Conservation (phyloP, 2,888 invertebrate species). For the Molorchus minor region DNA sequence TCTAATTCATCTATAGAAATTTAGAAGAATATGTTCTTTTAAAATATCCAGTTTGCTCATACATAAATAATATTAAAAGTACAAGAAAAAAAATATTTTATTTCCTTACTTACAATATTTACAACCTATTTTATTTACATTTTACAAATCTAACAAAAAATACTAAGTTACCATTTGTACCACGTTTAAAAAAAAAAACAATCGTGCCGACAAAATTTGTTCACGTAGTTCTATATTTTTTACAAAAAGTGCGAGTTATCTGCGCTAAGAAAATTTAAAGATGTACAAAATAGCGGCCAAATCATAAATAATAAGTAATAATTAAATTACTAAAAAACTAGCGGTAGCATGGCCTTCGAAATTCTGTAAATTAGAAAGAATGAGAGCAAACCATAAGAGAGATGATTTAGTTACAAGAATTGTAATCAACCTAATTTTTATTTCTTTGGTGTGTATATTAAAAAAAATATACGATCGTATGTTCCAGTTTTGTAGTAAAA, state of each 20-base stretch:
- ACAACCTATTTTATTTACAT: slow-evolving; percentile 55
- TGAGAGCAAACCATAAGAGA: slow-evolving; percentile 46
- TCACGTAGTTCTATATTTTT: slow-evolving; percentile 30
- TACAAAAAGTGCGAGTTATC: slow-evolving; percentile 31
- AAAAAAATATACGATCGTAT: slow-evolving; percentile 61
- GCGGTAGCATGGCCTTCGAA: slow-evolving; percentile 37
- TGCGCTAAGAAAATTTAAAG: slow-evolving; percentile 28
- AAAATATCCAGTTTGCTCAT: no score
- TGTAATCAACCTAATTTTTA: slow-evolving; percentile 53
- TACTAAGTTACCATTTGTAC: slow-evolving; percentile 56
- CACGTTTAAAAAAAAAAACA: slow-evolving; percentile 47
- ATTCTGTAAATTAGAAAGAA: slow-evolving; percentile 30
- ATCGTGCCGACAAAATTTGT: slow-evolving; percentile 39
- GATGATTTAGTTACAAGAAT: slow-evolving; percentile 51
- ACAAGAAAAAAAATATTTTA: slow-evolving; percentile 51
- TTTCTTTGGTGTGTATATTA: slow-evolving; percentile 61
- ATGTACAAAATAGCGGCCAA: slow-evolving; percentile 30
- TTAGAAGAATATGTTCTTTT: no score
- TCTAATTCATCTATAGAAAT: no score
- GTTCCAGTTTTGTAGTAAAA: slow-evolving; percentile 61
- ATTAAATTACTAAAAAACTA: slow-evolving; percentile 37
- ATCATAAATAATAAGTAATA: slow-evolving; percentile 26
- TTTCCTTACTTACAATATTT: slow-evolving; percentile 55
- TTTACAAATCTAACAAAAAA: slow-evolving; percentile 52
- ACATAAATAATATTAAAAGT: no score